phyloP scores from a whole-genome alignment of 2,113 vertebrate genomes.

The Nibea albiflora region DNA sequence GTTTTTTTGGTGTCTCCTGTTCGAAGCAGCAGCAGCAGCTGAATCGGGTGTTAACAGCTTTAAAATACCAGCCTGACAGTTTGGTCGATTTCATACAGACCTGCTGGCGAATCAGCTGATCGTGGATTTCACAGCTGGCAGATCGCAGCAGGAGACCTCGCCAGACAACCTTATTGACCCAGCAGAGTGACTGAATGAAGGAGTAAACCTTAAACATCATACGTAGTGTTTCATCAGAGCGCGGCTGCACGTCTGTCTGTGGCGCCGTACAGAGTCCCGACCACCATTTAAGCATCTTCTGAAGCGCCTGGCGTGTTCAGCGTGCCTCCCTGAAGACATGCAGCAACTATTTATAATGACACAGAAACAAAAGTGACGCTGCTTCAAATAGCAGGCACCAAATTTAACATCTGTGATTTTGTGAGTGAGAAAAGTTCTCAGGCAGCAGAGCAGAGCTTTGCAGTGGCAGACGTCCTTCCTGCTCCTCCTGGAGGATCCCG shows the following conservation, averaged over 20 bases:
- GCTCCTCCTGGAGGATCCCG: no score
- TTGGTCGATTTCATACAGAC: slow-evolving; percentile 37
- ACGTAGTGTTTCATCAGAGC: not conserved
- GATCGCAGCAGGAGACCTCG: slow-evolving; percentile 3
- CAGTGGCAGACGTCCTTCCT: no score
- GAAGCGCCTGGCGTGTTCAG: not conserved
- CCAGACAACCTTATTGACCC: slow-evolving; percentile 14
- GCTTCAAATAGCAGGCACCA: not conserved
- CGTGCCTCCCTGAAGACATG: not conserved
- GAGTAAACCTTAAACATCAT: not conserved
- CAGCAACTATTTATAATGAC: not conserved
- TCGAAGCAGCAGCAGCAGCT: slow-evolving; percentile 10
- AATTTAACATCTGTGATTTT: not conserved
- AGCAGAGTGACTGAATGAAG: slow-evolving; percentile 4
- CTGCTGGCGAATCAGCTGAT: slow-evolving; percentile 45
- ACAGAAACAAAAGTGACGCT: no score
- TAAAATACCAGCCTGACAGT: slow-evolving; percentile 33
- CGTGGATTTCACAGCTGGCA: slow-evolving; percentile 49
- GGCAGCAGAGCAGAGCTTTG: not conserved
- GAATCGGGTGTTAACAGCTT: slow-evolving; percentile 14
- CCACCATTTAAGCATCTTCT: not conserved
- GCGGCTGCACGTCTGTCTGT: not conserved
- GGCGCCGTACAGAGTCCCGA: not conserved
- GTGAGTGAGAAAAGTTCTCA: not conserved
- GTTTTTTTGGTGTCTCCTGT: not conserved